phyloP scores from a whole-genome alignment of 2,797 vertebrate species.

The Bradypus variegatus region DNA sequence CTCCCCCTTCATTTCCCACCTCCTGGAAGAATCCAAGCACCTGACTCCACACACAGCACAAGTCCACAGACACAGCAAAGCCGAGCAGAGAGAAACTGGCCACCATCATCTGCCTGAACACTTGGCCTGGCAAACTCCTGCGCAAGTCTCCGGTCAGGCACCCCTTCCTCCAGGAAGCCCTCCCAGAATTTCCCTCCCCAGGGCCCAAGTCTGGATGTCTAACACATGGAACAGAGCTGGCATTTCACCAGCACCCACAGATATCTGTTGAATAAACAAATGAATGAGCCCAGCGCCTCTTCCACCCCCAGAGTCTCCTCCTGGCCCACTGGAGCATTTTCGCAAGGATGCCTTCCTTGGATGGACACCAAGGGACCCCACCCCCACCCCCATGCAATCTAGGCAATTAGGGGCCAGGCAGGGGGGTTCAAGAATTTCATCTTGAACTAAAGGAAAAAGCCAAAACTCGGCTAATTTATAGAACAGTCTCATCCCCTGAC shows the following conservation, averaged over 20 bases:
- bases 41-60: not conserved
- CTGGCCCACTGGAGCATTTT: not conserved
- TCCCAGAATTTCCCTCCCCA: not conserved
- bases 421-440: not conserved
- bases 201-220: not conserved
- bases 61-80: not conserved
- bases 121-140: not conserved
- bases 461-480: not conserved
- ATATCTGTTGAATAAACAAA: not conserved
- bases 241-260: not conserved
- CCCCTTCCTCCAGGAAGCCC: slow-evolving; percentile 27
- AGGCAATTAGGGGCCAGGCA: not conserved
- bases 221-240: not conserved
- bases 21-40: not conserved
- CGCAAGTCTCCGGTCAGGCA: not conserved
- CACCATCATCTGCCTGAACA: not conserved
- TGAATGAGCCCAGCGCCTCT: rapidly evolving
- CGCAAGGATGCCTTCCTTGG: not conserved
- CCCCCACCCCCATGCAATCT: too few relatives aligned
- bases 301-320: not conserved
- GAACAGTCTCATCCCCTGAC: not conserved
- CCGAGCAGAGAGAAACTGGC: not conserved
- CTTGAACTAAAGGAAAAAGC: not conserved
- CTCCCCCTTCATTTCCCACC: not conserved
- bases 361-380: not conserved